Conservation (phyloP, 2,113 vertebrate species). For the Gorsachius goisagi region DNA sequence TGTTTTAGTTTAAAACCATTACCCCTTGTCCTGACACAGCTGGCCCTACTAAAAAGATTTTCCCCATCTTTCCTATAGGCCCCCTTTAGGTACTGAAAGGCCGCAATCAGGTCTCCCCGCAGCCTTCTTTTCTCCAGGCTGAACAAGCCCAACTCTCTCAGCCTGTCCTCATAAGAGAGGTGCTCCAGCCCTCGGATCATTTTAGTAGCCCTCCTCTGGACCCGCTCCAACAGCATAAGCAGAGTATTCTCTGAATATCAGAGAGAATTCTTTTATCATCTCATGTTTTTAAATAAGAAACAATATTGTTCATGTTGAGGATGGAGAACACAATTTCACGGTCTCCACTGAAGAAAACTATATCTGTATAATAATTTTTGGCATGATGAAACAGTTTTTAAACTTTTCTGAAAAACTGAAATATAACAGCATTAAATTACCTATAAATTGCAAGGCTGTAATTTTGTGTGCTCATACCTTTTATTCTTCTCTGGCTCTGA, state of each 20-base stretch:
- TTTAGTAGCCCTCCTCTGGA: too few species aligned
- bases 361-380: conserved; percentile 40
- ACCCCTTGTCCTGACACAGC: too few species aligned
- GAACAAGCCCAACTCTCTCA: too few species aligned
- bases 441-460: conserved; percentile 53
- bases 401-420: conserved; percentile 43
- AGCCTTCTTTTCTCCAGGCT: too few species aligned
- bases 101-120: too few species aligned
- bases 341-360: conserved; percentile 27
- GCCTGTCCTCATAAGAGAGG: too few species aligned
- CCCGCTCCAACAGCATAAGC: too few species aligned
- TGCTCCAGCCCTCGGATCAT: too few species aligned
- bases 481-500: conserved; percentile 46
- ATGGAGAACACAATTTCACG: conserved; percentile 14
- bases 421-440: conserved; percentile 54
- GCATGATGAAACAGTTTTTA: conserved; percentile 9
- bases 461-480: conserved; percentile 56
- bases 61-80: too few species aligned
- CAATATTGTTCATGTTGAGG: neutral
- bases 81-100: too few species aligned
- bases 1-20: too few species aligned
- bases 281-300: neutral
- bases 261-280: neutral
- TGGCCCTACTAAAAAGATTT: too few species aligned
- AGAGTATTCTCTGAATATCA: neutral